Conservation (phyloP, 2,113 vertebrate species). For the Butorides virescens region DNA sequence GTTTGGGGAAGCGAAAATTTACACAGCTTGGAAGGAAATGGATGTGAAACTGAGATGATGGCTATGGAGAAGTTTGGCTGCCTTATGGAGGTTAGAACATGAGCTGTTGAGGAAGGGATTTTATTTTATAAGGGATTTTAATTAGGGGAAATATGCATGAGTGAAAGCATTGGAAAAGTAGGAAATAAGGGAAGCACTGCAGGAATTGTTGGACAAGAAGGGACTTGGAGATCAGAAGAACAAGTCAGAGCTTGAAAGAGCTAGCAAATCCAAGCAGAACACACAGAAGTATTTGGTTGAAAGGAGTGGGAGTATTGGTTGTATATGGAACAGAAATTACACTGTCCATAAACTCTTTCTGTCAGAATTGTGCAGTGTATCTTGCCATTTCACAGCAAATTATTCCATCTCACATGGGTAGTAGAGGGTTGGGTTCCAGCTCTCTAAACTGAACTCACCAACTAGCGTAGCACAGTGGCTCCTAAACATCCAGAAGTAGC, state of each 20-base stretch:
- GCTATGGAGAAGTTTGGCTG: neutral
- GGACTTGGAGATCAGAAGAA: neutral
- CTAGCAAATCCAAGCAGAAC: neutral
- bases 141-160: neutral
- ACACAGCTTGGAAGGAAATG: neutral
- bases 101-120: neutral
- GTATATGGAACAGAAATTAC: neutral
- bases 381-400: neutral
- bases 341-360: neutral
- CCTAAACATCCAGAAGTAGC: neutral
- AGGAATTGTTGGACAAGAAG: neutral
- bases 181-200: neutral
- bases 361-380: neutral
- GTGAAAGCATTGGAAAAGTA: neutral
- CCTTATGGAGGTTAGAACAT: neutral
- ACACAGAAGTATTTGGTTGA: rapidly evolving
- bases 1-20: neutral
- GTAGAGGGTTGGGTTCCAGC: neutral
- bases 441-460: neutral
- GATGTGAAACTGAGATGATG: neutral
- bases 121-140: neutral
- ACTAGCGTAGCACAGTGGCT: neutral
- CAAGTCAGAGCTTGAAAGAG: neutral
- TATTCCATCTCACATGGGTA: neutral
- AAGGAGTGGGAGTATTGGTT: neutral